Evolutionary conservation across 2,797 vertebrate genomes (phyloP).

Genomic region (Hipposideros larvatus): DNA sequence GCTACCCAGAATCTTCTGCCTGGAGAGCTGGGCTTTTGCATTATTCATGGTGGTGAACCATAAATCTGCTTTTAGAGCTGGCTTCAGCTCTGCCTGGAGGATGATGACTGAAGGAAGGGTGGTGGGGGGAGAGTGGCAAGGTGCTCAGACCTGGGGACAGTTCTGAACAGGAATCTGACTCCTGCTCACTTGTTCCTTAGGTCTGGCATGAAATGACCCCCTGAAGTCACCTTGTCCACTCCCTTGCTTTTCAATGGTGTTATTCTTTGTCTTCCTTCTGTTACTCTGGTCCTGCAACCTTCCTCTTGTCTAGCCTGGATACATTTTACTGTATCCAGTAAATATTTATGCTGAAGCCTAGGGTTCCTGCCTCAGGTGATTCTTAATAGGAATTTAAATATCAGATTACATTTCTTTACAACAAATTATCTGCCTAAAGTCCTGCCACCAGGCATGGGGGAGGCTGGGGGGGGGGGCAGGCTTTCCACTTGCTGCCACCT

Average conservation of each 20-base stretch:
- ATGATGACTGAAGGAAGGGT: conserved; percentile 18
- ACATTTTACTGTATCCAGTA: neutral
- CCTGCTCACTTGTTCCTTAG: neutral
- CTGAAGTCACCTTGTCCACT: neutral
- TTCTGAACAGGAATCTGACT: neutral
- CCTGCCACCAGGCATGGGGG: neutral
- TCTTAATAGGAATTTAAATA: conserved; percentile 32
- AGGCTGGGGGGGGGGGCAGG: too few relatives aligned
- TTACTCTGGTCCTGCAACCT: neutral
- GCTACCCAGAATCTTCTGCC: conserved; percentile 74
- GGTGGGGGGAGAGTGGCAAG: neutral
- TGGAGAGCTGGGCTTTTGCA: conserved; percentile 74
- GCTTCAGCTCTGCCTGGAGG: conserved; percentile 55
- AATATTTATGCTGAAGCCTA: neutral
- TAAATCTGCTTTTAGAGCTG: conserved; percentile 77
- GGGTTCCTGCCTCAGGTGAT: neutral
- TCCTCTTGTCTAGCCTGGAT: neutral
- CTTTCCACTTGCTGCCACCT: too few relatives aligned
- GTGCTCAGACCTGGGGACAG: neutral
- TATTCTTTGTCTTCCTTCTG: neutral
- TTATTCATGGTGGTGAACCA: conserved; percentile 79
- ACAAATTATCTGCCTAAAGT: conserved; percentile 1
- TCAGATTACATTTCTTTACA: conserved; percentile 8
- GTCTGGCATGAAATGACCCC: neutral
- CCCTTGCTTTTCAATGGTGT: neutral